A percentile compares a stretch with the other conserved stretches of the same genome.
Conservation (phyloP, 2,113 vertebrate species). For the Lipotes vexillifer region DNA sequence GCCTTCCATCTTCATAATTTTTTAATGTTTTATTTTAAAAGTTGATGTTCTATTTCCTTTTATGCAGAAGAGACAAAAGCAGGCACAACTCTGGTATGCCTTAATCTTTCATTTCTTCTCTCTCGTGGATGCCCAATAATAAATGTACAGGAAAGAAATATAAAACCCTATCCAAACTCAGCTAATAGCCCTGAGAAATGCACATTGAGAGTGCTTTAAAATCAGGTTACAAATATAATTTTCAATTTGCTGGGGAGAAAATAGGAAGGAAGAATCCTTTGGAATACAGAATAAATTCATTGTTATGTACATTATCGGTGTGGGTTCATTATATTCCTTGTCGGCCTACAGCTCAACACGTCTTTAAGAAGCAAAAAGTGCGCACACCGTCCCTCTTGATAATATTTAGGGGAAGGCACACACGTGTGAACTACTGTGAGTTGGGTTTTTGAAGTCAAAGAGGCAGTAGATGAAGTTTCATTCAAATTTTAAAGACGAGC, state of each 20-base stretch:
- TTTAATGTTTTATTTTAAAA: conserved; percentile 55
- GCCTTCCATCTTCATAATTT: conserved; percentile 13
- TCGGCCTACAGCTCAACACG: neutral
- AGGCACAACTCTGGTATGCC: neutral
- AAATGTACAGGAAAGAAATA: conserved; percentile 66
- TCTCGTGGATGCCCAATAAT: conserved; percentile 50
- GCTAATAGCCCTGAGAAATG: conserved; percentile 72
- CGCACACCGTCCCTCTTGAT: neutral
- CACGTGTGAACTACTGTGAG: neutral
- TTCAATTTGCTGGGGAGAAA: conserved; percentile 63
- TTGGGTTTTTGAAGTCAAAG: neutral
- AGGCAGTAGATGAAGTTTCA: neutral
- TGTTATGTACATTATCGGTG: neutral
- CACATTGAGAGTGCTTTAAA: conserved; percentile 69
- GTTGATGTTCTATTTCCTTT: conserved; percentile 24
- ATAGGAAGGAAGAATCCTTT: conserved; percentile 47
- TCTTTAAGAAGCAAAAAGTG: conserved; percentile 45
- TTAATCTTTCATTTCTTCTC: conserved; percentile 49
- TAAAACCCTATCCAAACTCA: conserved; percentile 56
- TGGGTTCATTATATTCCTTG: neutral
- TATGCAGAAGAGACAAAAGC: conserved; percentile 29
- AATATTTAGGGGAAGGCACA: conserved; percentile 17
- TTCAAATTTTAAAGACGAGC: conserved; percentile 55
- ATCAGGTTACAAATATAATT: conserved; percentile 74
- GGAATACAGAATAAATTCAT: conserved; percentile 49